phyloP scores from a whole-genome alignment of 2,797 vertebrate species.

The Netta rufina region DNA sequence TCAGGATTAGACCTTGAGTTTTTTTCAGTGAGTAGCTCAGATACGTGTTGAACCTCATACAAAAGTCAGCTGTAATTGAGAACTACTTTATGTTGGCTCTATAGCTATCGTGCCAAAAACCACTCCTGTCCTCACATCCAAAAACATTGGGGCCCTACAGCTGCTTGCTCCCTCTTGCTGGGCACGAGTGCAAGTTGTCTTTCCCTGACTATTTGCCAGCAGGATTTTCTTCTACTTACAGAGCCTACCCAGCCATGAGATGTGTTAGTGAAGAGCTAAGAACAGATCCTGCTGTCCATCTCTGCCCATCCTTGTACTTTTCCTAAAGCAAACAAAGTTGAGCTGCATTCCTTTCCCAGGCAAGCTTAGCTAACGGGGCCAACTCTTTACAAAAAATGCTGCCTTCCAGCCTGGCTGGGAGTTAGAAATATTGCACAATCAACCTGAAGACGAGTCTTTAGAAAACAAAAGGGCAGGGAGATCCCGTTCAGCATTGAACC shows the following conservation, averaged over 20 bases:
- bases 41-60: not conserved
- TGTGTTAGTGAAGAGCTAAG: not conserved
- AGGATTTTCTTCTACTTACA: not conserved
- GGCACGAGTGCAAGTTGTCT: not conserved
- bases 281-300: not conserved
- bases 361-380: not conserved
- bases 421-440: not conserved
- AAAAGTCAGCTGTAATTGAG: not conserved
- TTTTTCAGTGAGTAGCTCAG: not conserved
- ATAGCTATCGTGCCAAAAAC: not conserved
- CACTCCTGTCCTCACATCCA: not conserved
- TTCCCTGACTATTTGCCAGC: not conserved
- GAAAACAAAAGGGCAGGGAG: not conserved
- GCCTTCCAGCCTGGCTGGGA: not conserved
- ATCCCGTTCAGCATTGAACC: not conserved
- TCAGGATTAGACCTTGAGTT: not conserved
- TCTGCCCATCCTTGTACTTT: not conserved
- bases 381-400: not conserved
- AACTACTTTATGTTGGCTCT: not conserved
- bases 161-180: not conserved
- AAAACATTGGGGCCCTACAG: not conserved
- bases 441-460: accelerated
- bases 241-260: not conserved
- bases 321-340: not conserved
- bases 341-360: not conserved